Evolutionary conservation across 1,140 invertebrate species (phyloP).

Genomic region (Prorops nasuta): DNA sequence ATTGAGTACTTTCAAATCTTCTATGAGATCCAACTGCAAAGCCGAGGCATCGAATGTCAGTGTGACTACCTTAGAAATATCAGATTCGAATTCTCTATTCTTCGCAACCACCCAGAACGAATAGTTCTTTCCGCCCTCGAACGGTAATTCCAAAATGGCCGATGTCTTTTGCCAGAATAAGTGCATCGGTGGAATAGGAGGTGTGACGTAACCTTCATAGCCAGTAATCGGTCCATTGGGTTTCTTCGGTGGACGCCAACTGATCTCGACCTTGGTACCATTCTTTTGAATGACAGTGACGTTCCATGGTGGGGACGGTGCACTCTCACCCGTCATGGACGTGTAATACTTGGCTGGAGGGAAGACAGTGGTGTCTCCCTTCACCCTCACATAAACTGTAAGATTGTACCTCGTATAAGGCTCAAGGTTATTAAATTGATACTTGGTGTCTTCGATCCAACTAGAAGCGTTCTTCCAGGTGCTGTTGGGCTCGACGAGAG

Average conservation of each 20-base stretch:
- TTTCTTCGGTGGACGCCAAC: constrained; percentile 65
- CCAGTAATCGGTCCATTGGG: constrained; percentile 64
- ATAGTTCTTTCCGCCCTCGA: constrained; percentile 65
- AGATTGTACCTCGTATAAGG: constrained; percentile 75
- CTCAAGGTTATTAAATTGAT: constrained; percentile 64
- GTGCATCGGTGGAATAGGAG: constrained; percentile 55
- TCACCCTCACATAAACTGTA: constrained; percentile 70
- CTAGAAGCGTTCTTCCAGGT: constrained; percentile 60
- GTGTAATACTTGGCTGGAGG: constrained; percentile 63
- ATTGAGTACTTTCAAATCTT: constrained; percentile 56
- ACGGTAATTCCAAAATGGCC: constrained; percentile 59
- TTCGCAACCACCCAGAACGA: constrained; percentile 76
- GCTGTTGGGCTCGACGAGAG: constrained; percentile 27
- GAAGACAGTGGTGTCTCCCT: constrained; percentile 52
- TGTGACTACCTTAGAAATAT: constrained; percentile 58
- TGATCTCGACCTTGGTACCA: constrained; percentile 63
- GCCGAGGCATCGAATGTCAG: constrained; percentile 63
- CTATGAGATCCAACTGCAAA: constrained; percentile 63
- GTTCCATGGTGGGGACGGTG: constrained; percentile 66
- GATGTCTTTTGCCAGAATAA: constrained; percentile 47
- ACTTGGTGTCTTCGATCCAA: constrained; percentile 59
- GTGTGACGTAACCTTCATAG: constrained; percentile 67
- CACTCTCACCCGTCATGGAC: constrained; percentile 65
- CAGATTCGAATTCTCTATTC: constrained; percentile 62
- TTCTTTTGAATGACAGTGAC: constrained; percentile 65